Conservation (phyloP, 2,888 invertebrate species). For the Nyleta sp. region DNA sequence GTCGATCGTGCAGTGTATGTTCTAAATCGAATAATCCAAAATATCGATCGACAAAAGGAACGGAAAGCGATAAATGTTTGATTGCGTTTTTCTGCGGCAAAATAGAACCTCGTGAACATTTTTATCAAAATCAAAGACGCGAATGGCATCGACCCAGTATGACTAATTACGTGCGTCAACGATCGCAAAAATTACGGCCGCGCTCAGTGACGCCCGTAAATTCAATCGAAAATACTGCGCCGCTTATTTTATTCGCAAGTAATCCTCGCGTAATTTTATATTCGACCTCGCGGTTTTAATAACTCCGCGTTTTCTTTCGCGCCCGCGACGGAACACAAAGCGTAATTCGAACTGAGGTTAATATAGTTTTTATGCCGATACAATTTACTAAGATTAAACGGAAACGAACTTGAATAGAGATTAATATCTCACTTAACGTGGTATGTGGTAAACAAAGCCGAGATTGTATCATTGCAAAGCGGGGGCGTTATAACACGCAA, state of each 20-base stretch:
- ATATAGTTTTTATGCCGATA: conserved; percentile 60
- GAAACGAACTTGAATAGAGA: conserved; percentile 63
- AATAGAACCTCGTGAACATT: conserved; percentile 3
- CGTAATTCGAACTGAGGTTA: conserved; percentile 50
- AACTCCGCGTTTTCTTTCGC: conserved; percentile 9
- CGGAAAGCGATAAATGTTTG: neutral
- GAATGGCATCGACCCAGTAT: conserved; percentile 23
- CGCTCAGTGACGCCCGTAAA: neutral
- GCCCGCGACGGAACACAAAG: conserved; percentile 7
- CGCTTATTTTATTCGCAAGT: conserved; percentile 3
- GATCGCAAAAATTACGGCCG: conserved; percentile 6
- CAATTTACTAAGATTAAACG: conserved; percentile 61
- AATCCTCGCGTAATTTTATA: conserved; percentile 11
- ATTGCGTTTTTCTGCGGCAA: neutral
- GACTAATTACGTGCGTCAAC: conserved; percentile 19
- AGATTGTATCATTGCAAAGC: conserved; percentile 64
- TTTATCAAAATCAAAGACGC: neutral
- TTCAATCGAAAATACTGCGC: conserved; percentile 4
- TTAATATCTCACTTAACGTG: conserved; percentile 66
- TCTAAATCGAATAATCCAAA: conserved; percentile 3
- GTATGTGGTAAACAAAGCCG: conserved; percentile 64
- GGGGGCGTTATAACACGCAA: conserved; percentile 66
- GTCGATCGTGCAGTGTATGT: neutral
- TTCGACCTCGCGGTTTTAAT: conserved; percentile 32
- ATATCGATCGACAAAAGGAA: conserved; percentile 5